phyloP scores from a whole-genome alignment of 2,888 invertebrate genomes.

The Thelaira solivaga region DNA sequence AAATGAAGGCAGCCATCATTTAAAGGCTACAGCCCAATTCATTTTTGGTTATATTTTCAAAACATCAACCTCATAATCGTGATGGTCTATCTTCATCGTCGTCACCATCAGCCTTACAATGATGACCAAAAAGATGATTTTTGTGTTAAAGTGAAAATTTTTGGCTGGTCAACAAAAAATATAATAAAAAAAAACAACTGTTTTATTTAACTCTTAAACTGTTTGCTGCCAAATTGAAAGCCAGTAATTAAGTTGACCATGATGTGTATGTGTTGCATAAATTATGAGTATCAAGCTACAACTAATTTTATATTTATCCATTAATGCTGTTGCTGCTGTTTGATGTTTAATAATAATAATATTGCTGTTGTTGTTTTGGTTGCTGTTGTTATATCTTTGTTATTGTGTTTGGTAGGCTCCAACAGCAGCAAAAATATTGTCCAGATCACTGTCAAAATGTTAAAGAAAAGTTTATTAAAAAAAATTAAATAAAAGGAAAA shows the following conservation, averaged over 20 bases:
- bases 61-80: constrained; percentile 17
- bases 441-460: constrained; percentile 28
- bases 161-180: neutral
- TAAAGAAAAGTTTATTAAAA: neutral
- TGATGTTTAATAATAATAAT: too few relatives aligned
- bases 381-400: neutral
- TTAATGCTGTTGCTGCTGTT: neutral
- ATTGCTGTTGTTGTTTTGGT: too few relatives aligned
- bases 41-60: constrained; percentile 34
- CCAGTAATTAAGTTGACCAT: constrained; percentile 61
- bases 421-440: neutral
- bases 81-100: neutral
- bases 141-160: constrained; percentile 45
- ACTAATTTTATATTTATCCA: constrained; percentile 55
- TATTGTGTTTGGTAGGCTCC: neutral
- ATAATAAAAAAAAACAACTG: neutral
- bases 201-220: constrained; percentile 44
- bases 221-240: constrained; percentile 57
- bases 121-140: constrained; percentile 14
- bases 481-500: neutral
- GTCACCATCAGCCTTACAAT: constrained; percentile 12
- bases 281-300: constrained; percentile 60
- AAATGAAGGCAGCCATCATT: constrained; percentile 26
- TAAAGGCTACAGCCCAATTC: constrained; percentile 3
- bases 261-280: constrained; percentile 61